phyloP scores from a whole-genome alignment of 2,797 vertebrate genomes.

The Ptychobarbus kaznakovi region DNA sequence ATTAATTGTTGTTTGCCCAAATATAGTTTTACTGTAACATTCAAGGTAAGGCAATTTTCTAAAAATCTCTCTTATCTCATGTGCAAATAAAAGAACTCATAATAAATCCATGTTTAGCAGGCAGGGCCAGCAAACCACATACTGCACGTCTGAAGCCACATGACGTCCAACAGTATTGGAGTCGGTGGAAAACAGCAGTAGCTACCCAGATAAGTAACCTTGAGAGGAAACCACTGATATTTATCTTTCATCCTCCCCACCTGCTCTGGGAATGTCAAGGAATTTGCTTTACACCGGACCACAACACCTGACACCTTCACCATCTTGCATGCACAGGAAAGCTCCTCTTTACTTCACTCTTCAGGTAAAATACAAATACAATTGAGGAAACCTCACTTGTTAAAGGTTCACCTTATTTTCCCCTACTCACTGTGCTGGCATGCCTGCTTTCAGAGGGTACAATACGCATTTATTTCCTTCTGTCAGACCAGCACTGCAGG shows the following conservation, averaged over 20 bases:
- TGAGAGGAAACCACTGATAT: slow-evolving; percentile 17
- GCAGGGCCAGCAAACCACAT: not conserved
- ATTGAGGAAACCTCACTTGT: not conserved
- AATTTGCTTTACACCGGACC: not conserved
- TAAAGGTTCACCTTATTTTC: not conserved
- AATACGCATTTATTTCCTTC: slow-evolving; percentile 25
- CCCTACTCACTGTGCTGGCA: not conserved
- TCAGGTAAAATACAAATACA: not conserved
- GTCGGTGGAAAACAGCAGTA: not conserved
- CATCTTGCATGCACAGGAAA: not conserved
- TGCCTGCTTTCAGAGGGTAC: slow-evolving; percentile 2
- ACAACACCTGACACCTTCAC: not conserved
- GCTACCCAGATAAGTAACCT: not conserved
- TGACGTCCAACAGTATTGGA: not conserved
- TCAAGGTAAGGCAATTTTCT: no score
- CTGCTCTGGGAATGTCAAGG: slow-evolving; percentile 12
- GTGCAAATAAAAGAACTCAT: not conserved
- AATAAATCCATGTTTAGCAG: not conserved
- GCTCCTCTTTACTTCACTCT: not conserved
- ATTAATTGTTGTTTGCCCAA: no score
- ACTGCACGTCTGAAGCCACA: not conserved
- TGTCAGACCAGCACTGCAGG: slow-evolving; percentile 44
- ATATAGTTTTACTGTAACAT: not conserved
- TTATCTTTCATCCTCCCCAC: not conserved
- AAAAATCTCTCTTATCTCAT: not conserved